phyloP scores from a whole-genome alignment of 2,888 invertebrate species.

The Anthrax anthrax region DNA sequence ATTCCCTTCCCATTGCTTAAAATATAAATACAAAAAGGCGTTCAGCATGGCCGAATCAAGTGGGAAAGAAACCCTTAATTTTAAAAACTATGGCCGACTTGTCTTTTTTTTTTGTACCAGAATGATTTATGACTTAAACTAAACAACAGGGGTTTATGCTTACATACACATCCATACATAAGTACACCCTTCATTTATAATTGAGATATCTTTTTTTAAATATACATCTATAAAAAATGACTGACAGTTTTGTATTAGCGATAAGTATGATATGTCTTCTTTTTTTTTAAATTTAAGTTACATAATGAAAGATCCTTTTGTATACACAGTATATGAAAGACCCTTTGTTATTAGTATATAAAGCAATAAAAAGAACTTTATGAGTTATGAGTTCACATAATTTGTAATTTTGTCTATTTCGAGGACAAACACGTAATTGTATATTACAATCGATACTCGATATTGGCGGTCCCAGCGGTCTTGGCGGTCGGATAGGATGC shows the following conservation, averaged over 20 bases:
- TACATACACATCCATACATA: too few species aligned
- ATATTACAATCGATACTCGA: slow-evolving; percentile 1
- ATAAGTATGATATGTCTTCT: background rate
- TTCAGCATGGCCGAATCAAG: background rate
- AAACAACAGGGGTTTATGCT: background rate
- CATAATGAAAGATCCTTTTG: too few species aligned
- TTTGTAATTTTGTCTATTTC: slow-evolving; percentile 2
- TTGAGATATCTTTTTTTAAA: background rate
- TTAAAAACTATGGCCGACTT: background rate
- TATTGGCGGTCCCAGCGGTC: background rate
- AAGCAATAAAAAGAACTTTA: background rate
- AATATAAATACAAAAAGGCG: background rate
- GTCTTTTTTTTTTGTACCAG: background rate
- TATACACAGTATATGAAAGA: background rate
- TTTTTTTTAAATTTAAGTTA: too few species aligned
- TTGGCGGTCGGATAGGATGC: background rate
- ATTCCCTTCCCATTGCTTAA: too few species aligned
- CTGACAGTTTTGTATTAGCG: background rate
- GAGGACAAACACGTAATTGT: background rate
- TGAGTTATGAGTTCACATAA: slow-evolving; percentile 3
- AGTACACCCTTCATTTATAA: background rate
- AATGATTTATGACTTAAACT: background rate
- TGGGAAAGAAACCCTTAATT: background rate
- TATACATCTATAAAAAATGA: background rate
- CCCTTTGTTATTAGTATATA: background rate